These are phyloP conservation scores for Eulacestoma nigropectus DNA, from an alignment of 2,113 vertebrate species.

Conservation along the genomic window DNA sequence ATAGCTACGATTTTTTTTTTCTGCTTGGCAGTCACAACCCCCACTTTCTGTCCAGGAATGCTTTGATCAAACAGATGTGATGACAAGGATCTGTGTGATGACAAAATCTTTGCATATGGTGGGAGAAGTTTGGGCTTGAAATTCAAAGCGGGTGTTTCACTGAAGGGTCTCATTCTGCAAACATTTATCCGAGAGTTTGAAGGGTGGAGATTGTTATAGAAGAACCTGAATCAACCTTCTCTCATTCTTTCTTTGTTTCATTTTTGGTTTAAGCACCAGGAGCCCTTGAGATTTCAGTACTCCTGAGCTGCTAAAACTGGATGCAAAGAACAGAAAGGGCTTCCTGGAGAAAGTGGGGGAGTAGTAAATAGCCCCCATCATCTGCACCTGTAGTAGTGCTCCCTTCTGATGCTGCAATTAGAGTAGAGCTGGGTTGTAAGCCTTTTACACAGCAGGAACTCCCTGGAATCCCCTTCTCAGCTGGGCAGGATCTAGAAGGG, in stretches of 20 bases:
- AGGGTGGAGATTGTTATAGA: not conserved
- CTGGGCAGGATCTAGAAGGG: constrained; percentile 37
- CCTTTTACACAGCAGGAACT: not conserved
- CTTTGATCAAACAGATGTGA: constrained; percentile 54
- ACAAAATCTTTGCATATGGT: constrained; percentile 38
- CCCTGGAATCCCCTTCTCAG: constrained; percentile 11
- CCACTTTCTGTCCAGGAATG: constrained; percentile 8
- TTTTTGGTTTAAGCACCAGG: not conserved
- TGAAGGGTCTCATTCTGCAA: constrained; percentile 6
- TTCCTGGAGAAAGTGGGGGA: not conserved
- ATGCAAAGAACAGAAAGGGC: not conserved
- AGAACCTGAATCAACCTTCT: not conserved
- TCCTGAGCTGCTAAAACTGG: not conserved
- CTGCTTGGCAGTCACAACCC: not conserved
- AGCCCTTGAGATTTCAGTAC: not conserved
- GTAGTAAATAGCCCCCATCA: not conserved
- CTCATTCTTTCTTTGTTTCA: not conserved
- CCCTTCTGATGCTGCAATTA: not conserved
- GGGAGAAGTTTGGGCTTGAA: constrained; percentile 43
- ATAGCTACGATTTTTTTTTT: not conserved
- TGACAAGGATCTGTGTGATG: constrained; percentile 26
- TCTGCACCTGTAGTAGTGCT: not conserved
- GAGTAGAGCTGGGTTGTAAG: not conserved
- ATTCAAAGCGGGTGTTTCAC: constrained; percentile 14
- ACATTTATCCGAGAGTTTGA: not conserved